These are phyloP conservation scores for Deilephila porcellus DNA, from an alignment of 2,888 invertebrate species.

Conservation along the genomic window DNA sequence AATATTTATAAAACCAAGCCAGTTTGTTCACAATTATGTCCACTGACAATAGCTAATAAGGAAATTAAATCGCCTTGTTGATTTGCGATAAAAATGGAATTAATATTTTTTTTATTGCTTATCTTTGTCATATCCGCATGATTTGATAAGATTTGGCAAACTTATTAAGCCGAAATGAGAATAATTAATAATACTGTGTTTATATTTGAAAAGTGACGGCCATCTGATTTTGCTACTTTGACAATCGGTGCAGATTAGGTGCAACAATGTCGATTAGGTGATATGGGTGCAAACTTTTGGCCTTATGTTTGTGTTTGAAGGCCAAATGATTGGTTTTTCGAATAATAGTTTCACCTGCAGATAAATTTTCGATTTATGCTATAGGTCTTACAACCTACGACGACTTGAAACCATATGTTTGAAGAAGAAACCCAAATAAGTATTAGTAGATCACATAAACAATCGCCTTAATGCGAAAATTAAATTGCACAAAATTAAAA, in stretches of 20 bases:
- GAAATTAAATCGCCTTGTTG: not conserved
- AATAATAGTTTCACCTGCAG: no score
- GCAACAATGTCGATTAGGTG: not conserved
- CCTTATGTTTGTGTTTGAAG: not conserved
- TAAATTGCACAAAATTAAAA: no score
- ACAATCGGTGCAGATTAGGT: not conserved
- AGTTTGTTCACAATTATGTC: no score
- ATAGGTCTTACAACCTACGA: no score
- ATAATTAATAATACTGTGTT: not conserved
- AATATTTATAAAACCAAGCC: no score
- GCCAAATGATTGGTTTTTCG: no score
- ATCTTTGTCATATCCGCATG: not conserved
- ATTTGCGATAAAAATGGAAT: constrained; percentile 5
- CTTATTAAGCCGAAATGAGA: not conserved
- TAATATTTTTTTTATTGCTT: not conserved
- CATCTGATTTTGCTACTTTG: not conserved
- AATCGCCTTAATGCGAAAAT: no score
- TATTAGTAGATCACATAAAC: no score
- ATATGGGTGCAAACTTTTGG: not conserved
- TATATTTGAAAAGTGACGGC: not conserved
- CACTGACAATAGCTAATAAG: no score
- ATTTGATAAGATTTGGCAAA: not conserved
- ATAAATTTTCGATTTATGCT: no score
- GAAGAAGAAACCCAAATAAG: no score
- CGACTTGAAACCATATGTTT: no score